Evolutionary conservation across 64 coral and sea anemone genomes (phyloP).

Genomic region (Cladopsammia gracilis): DNA sequence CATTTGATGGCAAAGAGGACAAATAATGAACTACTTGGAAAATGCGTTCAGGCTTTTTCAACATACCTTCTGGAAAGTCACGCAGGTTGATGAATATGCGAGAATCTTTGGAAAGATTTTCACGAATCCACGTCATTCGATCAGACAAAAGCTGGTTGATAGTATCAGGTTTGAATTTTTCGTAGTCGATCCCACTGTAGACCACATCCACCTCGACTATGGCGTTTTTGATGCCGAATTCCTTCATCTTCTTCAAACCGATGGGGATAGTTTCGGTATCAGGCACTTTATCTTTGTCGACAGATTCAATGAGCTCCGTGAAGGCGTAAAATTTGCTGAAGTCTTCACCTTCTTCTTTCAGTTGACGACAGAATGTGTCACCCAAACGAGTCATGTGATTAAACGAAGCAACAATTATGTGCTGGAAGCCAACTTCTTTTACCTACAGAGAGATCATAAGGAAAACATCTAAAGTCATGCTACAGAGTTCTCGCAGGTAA

Average conservation of each 20-base stretch:
- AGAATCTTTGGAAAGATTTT: conserved; percentile 35
- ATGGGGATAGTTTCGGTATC: conserved; percentile 31
- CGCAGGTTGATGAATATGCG: neutral
- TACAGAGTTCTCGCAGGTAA: too few relatives aligned
- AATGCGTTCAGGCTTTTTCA: conserved; percentile 17
- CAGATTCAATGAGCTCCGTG: conserved; percentile 40
- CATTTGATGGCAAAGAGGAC: conserved; percentile 18
- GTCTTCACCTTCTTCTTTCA: conserved; percentile 60
- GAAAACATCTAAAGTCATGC: too few relatives aligned
- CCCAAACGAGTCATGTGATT: conserved; percentile 63
- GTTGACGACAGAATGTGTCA: conserved; percentile 23
- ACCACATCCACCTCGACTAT: conserved; percentile 51
- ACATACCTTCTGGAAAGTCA: conserved; percentile 26
- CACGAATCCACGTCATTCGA: conserved; percentile 35
- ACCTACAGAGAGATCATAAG: too few relatives aligned
- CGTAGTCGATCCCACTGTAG: conserved; percentile 45
- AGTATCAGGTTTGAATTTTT: conserved; percentile 9
- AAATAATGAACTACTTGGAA: conserved; percentile 53
- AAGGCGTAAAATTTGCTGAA: conserved; percentile 50
- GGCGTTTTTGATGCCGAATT: conserved; percentile 43
- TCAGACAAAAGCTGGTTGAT: conserved; percentile 9
- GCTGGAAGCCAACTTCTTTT: neutral
- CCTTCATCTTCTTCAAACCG: conserved; percentile 31
- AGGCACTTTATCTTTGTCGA: conserved; percentile 37
- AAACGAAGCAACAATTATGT: conserved; percentile 58